phyloP scores from a whole-genome alignment of 1,140 invertebrate genomes.

The Drosophila takahashii region DNA sequence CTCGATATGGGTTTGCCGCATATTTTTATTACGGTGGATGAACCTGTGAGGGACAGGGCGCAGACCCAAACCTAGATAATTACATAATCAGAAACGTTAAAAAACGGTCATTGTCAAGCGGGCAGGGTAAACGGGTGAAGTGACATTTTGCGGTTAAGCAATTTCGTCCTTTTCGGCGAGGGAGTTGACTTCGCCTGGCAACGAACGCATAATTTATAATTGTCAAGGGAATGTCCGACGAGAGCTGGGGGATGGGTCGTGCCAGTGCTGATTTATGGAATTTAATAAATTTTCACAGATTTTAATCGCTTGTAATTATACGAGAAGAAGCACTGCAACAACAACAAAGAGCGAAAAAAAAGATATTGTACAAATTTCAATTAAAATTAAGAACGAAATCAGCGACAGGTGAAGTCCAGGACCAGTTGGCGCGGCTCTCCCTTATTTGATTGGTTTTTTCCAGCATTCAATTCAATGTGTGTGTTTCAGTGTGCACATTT shows the following conservation, averaged over 20 bases:
- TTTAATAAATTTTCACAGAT: constrained; percentile 82
- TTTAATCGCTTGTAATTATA: constrained; percentile 81
- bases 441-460: constrained; percentile 76
- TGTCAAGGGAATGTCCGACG: constrained; percentile 68
- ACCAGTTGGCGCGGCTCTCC: constrained; percentile 25
- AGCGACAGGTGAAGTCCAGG: constrained; percentile 56
- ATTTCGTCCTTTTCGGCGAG: constrained; percentile 58
- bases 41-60: constrained; percentile 11
- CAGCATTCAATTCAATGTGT: constrained; percentile 48
- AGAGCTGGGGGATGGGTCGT: constrained; percentile 1
- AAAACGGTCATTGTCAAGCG: constrained; percentile 30
- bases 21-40: constrained; percentile 20
- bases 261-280: constrained; percentile 74
- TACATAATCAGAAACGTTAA: constrained; percentile 46
- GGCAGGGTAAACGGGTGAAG: constrained; percentile 31
- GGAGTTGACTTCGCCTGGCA: constrained; percentile 38
- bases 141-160: constrained; percentile 76
- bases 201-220: constrained; percentile 80
- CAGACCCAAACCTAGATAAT: constrained; percentile 27
- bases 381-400: constrained; percentile 74
- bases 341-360: constrained; percentile 6
- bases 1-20: constrained; percentile 12
- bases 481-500: constrained; percentile 15
- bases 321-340: constrained; percentile 13
- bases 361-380: constrained; percentile 58